Evolutionary conservation across 1,140 invertebrate species (phyloP), one percentile per base, ranked within the genome.

Genomic region (Gryon sp.): DNA sequence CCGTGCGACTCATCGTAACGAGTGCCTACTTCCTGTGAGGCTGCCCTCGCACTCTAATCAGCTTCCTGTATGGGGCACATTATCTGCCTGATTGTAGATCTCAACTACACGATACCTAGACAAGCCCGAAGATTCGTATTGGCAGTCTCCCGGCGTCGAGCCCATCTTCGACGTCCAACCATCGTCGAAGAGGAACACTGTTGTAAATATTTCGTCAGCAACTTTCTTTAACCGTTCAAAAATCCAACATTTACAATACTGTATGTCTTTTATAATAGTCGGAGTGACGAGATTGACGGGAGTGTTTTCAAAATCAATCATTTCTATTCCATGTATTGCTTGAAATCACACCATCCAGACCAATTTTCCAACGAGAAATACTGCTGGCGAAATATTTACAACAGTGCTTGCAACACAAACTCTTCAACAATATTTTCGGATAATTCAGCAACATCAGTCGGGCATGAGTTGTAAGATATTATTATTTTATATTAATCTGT

Each of bases 51-150:
- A 52, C 79, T 34, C 48, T 75, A 79, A 79, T 79, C 78, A 82
- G 78, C 81, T 86, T 86, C 85, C 83, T 86, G 82, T 70, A 84
- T 84, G 83, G 83, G 83, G 83, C 80, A 82, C 65, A 86, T 86
- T 83, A 86, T 86, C 83, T 80, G 81, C 78, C 80, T 84, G 84
- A 86, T 86, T 84, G 81, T 78, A 79, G 78, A 86, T 84, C 76
- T 75, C 77, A 84, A 80, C 82, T 63, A 48, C 76, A 69, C 73
- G 79, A 80, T 72, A 78, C 73, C 78, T 80, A 80, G 77, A 70
- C 68, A 80, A 78, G 76, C 80, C 62, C 66, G 30, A 48, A 72
- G 66, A 81, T 82, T 80, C 75, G 55, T 78, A 80, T 72, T 76
- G 72, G 66, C 74, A 74, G 78, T 80, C 80, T 65, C 74, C 73